Conservation (phyloP, 2,113 vertebrate species). For the Dasyurus viverrinus region DNA sequence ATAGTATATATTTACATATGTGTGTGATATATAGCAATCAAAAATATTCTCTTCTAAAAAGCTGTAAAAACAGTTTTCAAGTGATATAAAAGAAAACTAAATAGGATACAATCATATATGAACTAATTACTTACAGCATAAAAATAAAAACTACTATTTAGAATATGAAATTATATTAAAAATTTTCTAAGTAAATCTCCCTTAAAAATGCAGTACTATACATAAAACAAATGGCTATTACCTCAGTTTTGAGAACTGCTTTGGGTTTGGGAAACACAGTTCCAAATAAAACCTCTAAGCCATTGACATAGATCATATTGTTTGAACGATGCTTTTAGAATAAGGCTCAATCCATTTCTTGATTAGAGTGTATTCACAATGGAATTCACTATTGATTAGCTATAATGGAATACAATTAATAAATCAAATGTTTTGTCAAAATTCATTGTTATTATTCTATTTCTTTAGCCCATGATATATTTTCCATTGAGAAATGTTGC, state of each 20-base stretch:
- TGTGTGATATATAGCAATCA: background rate
- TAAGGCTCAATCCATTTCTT: background rate
- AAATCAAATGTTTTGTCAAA: conserved; percentile 15
- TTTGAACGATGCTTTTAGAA: conserved; percentile 17
- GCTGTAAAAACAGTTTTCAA: background rate
- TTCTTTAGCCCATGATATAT: background rate
- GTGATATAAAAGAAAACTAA: background rate
- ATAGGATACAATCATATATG: background rate
- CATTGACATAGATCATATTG: background rate
- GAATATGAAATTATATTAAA: background rate
- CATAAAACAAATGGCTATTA: background rate
- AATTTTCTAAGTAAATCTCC: background rate
- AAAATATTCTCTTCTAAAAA: background rate
- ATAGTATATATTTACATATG: background rate
- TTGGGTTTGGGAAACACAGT: conserved; percentile 12
- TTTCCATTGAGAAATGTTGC: conserved; percentile 33
- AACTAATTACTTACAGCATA: background rate
- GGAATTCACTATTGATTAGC: conserved; percentile 21
- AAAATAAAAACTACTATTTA: background rate
- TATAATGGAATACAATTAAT: conserved; percentile 5
- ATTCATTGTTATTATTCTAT: background rate
- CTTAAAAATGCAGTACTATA: conserved; percentile 6
- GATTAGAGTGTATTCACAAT: background rate
- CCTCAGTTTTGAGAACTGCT: background rate
- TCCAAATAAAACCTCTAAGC: conserved; percentile 32